Conservation (phyloP, 2,113 vertebrate genomes). For the Aix galericulata region DNA sequence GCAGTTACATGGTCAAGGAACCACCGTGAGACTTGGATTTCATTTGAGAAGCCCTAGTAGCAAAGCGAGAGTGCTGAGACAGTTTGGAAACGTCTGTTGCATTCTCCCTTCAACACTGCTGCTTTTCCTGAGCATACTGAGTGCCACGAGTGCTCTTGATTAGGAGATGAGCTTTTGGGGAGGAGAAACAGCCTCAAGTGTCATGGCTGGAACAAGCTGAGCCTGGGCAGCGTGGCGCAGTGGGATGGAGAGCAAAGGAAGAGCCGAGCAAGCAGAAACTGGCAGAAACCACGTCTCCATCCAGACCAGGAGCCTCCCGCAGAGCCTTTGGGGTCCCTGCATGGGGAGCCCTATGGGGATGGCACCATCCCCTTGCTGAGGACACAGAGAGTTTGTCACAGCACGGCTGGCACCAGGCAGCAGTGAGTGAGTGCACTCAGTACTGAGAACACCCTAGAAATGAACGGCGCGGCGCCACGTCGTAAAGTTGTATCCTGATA, state of each 20-base stretch:
- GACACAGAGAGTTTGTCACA: rapidly evolving
- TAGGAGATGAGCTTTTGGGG: background rate
- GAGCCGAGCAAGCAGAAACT: background rate
- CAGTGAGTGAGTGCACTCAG: background rate
- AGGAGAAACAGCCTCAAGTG: background rate
- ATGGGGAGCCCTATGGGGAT: no score
- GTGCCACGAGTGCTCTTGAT: background rate
- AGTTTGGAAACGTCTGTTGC: background rate
- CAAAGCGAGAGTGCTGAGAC: background rate
- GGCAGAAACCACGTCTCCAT: background rate
- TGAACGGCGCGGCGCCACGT: rapidly evolving
- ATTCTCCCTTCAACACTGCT: background rate
- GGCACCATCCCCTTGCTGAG: background rate
- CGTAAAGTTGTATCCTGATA: background rate
- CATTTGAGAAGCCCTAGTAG: constrained; percentile 58
- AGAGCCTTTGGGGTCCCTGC: background rate
- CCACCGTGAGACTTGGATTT: constrained; percentile 78
- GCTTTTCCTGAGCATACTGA: background rate
- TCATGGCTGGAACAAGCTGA: background rate
- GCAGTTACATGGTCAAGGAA: constrained; percentile 44
- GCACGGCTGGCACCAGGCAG: rapidly evolving
- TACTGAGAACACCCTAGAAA: background rate
- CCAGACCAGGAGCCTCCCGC: background rate
- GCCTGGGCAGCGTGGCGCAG: background rate
- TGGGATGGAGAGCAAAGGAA: background rate